Conservation (phyloP, 2,888 invertebrate species). For the Liopterus haemorrhoidalis region DNA sequence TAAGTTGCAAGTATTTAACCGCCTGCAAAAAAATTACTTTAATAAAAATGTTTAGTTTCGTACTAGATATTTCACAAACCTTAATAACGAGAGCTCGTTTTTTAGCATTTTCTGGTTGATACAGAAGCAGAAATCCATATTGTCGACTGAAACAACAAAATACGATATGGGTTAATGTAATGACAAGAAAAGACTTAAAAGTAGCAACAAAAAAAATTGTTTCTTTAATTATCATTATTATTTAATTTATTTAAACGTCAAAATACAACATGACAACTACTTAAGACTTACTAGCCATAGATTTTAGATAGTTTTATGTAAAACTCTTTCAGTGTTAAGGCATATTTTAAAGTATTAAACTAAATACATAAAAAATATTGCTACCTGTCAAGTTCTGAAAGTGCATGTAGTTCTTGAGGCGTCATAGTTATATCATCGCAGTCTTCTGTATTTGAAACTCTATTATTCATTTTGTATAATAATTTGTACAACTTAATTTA, state of each 20-base stretch:
- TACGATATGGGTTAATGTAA: too few relatives aligned
- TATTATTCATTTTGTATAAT: too few relatives aligned
- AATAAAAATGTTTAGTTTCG: too few relatives aligned
- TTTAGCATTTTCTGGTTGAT: slow-evolving; percentile 71
- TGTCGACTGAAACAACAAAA: slow-evolving; percentile 65
- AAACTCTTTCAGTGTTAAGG: slow-evolving; percentile 16
- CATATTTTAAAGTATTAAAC: slow-evolving; percentile 10
- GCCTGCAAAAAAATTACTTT: slow-evolving; percentile 56
- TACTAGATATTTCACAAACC: slow-evolving; percentile 48
- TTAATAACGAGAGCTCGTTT: slow-evolving; percentile 76
- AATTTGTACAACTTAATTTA: too few relatives aligned
- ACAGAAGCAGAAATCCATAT: slow-evolving; percentile 83
- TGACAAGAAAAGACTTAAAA: neutral
- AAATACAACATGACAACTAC: slow-evolving; percentile 7
- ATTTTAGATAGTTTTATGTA: neutral
- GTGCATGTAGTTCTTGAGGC: slow-evolving; percentile 76
- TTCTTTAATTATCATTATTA: slow-evolving; percentile 6
- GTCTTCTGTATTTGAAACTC: slow-evolving; percentile 39
- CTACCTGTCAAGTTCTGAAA: slow-evolving; percentile 83
- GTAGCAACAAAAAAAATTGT: neutral
- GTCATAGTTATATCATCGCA: slow-evolving; percentile 50
- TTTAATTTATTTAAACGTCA: slow-evolving; percentile 3
- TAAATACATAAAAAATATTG: slow-evolving; percentile 28
- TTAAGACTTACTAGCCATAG: neutral
- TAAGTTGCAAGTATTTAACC: slow-evolving; percentile 76